Evolutionary conservation across 2,113 vertebrate species (phyloP), one percentile per base, ranked within the genome.

Genomic region (Calonectris borealis): DNA sequence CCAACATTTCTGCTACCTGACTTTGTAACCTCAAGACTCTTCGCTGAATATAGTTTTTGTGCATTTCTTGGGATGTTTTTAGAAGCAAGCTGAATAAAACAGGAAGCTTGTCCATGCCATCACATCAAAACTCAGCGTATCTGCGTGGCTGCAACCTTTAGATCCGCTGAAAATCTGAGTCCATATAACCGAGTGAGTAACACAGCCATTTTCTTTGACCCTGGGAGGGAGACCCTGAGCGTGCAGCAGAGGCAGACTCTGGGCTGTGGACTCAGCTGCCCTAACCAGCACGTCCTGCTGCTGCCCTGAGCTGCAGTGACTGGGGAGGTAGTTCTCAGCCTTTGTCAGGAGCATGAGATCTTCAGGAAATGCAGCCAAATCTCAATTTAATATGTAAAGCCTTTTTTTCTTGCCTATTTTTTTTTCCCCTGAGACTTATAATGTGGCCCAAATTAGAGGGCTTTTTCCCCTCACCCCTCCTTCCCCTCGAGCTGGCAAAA

Each of bases 51-150:
- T 1, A 42, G 49, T 11, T 51, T 69, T 80, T 73, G 62, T 61
- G 38, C 71, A 14, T 85, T 94, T 80, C 95, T 91, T 62, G n/a
- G 46, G 55, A 60, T 57, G 87, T 31, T 95, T 93, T 93, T 69
- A 95, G 75, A 94, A 90, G 71, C 81, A 75, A 88, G 75, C 29
- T 90, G 81, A 95, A 90, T 72, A 94, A 93, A 97, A 66, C 58
- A 91, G 52, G 73, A 95, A 94, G 79, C 78, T 71, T 89, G 89
- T 91, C 75, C 51, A 14, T 80, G 75, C 89, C 93, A 86, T 90
- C 93, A 80, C 82, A 66, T 94, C 87, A 91, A 84, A 84, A 76
- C n/a, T 73, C 72, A 48, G 70, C 36, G 85, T 75, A 62, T 94
- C 49, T 73, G 42, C 1, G 0, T 42, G 84, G 82, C 51, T 93